Base-by-base conservation (phyloP, 2,888 invertebrate species). In the Chloromyia formosa region DNA sequence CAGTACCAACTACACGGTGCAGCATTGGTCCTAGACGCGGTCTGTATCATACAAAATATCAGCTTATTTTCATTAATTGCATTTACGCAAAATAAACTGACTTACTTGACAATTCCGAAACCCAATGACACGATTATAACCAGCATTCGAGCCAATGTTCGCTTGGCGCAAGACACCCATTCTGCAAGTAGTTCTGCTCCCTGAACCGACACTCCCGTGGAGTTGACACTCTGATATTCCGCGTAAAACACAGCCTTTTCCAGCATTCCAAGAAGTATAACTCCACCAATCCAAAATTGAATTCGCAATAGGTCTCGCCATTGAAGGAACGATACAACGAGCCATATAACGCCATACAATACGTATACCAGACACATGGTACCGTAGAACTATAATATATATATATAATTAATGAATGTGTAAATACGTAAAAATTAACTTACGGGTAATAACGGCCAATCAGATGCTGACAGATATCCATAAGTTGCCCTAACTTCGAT, bases 261-360 rank as follows among this genome's bases (percentile, higher is more conserved):
- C 42, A 94, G 81, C 93, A 94, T 93, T 58, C 96, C 95, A 1
- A 96, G 86, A 12, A 96, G 85, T 74, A 96, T 95, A 12, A 96
- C 95, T 35, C 91, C 95, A 5, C 96, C 96, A 82, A 98, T 96
- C 96, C 97, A 97, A 86, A 96, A 97, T 87, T 98, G 97, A 58
- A 97, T 93, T 42, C 96, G 88, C 71, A 97, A 87, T 22, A 97
- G 86, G 84, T 97, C 97, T 54, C 94, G 88, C 96, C 96, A 97
- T 84, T 95, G 94, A 79, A 92, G 86, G 80, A 93, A 94, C 73
- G 94, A 94, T 66, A 95, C 90, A 0, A 90, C 81, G 71, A 96
- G 87, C 97, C 97, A 97, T 45, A 90, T 88, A 0, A 94, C 82
- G 35, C 95, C 95, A 80, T 93, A 89, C n/a, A 92, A 83, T 0